Evolutionary conservation across 2,888 invertebrate genomes (phyloP).

Genomic region (Danaus chrysippus): DNA sequence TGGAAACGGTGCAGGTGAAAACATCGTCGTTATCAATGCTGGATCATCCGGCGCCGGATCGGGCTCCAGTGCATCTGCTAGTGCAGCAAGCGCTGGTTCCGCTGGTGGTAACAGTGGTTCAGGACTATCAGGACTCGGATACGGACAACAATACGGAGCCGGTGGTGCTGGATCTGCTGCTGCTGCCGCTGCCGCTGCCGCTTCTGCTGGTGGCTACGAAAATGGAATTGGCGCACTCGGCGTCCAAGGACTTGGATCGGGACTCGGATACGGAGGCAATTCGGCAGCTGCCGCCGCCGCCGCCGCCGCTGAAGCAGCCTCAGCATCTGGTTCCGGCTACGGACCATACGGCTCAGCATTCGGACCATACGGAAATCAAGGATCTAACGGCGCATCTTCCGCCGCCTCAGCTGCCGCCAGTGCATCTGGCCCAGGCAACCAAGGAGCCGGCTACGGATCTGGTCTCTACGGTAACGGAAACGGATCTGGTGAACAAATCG

Average conservation of each 20-base stretch:
- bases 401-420: conserved; percentile 17
- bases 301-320: neutral
- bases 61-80: conserved; percentile 10
- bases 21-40: conserved; percentile 24
- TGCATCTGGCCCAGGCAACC: conserved; percentile 11
- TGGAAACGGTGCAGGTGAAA: conserved; percentile 13
- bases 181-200: neutral
- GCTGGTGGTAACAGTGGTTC: neutral
- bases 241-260: conserved; percentile 3
- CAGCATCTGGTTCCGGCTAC: conserved; percentile 14
- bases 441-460: conserved; percentile 10
- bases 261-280: neutral
- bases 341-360: conserved; percentile 9
- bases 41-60: conserved; percentile 13
- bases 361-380: conserved; percentile 5
- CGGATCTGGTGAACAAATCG: neutral
- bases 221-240: conserved; percentile 11
- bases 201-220: neutral
- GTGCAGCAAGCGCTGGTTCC: conserved; percentile 4
- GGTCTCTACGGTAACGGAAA: neutral
- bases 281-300: conserved; percentile 7
- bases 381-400: conserved; percentile 18
- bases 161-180: conserved; percentile 8
- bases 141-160: conserved; percentile 5
- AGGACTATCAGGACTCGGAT: neutral